Conservation (phyloP, 35 echinoderm and acorn worm genomes). For the Heliocidaris erythrogramma region DNA sequence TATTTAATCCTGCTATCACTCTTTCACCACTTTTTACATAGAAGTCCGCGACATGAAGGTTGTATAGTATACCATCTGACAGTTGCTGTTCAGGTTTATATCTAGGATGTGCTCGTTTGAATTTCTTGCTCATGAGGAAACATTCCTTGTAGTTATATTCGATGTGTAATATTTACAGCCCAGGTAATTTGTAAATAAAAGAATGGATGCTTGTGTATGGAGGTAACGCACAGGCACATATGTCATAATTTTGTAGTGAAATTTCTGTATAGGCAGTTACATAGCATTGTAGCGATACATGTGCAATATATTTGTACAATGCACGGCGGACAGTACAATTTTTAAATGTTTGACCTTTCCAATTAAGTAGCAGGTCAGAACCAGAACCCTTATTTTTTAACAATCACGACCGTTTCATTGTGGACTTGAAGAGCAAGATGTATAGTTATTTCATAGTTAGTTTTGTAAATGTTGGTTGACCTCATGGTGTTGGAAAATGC, state of each 20-base stretch:
- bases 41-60: not conserved
- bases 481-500: not conserved
- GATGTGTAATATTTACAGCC: not conserved
- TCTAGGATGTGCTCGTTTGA: not conserved
- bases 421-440: not conserved
- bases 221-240: not conserved
- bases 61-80: not conserved
- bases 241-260: not conserved
- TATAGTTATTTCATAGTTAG: not conserved
- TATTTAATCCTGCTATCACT: not conserved
- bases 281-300: not conserved
- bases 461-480: not conserved
- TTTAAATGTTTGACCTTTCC: not conserved
- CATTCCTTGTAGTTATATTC: not conserved
- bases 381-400: not conserved
- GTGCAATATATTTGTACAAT: not conserved
- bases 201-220: not conserved
- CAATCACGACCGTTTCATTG: not conserved
- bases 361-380: not conserved
- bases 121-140: not conserved
- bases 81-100: not conserved
- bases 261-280: not conserved
- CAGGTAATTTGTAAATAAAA: not conserved
- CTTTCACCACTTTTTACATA: not conserved
- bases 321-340: not conserved